Evolutionary conservation across 2,113 vertebrate species (phyloP).

Genomic region (Epinephelus cyanopodus): DNA sequence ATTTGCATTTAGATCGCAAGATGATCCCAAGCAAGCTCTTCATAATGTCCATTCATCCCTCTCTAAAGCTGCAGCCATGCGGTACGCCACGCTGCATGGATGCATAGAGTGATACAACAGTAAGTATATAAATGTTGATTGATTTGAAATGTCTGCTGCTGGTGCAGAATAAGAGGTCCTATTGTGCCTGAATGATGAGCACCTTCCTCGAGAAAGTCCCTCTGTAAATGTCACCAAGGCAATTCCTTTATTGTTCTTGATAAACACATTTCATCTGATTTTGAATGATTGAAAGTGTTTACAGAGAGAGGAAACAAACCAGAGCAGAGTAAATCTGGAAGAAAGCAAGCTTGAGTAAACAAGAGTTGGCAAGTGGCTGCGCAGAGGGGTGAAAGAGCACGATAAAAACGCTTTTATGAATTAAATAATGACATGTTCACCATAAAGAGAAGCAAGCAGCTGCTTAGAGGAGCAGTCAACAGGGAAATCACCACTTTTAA

Average conservation of each 20-base stretch:
- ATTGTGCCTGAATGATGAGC: slow-evolving; percentile 16
- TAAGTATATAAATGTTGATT: slow-evolving; percentile 57
- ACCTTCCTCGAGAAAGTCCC: neutral
- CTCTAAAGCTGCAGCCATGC: slow-evolving; percentile 61
- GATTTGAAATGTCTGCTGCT: slow-evolving; percentile 50
- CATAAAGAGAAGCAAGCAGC: slow-evolving; percentile 68
- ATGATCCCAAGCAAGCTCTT: slow-evolving; percentile 72
- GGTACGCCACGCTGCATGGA: slow-evolving; percentile 9
- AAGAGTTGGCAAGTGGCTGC: slow-evolving; percentile 16
- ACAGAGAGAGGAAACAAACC: neutral
- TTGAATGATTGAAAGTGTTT: neutral
- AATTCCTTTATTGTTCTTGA: slow-evolving; percentile 7
- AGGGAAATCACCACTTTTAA: slow-evolving; percentile 78
- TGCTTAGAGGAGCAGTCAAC: slow-evolving; percentile 65
- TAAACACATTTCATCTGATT: slow-evolving; percentile 4
- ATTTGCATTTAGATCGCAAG: slow-evolving; percentile 81
- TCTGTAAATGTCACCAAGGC: slow-evolving; percentile 14
- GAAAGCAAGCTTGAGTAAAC: slow-evolving; percentile 23
- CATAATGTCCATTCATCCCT: slow-evolving; percentile 73
- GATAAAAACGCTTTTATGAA: slow-evolving; percentile 39
- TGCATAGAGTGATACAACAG: slow-evolving; percentile 35
- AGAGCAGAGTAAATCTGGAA: slow-evolving; percentile 2
- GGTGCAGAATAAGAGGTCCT: slow-evolving; percentile 13
- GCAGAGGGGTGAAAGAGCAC: slow-evolving; percentile 40
- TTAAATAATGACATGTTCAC: slow-evolving; percentile 60